A percentile compares a stretch with the other conserved stretches of the same genome.
Conservation (phyloP, 2,888 invertebrate genomes). For the Matsumyia berberina region DNA sequence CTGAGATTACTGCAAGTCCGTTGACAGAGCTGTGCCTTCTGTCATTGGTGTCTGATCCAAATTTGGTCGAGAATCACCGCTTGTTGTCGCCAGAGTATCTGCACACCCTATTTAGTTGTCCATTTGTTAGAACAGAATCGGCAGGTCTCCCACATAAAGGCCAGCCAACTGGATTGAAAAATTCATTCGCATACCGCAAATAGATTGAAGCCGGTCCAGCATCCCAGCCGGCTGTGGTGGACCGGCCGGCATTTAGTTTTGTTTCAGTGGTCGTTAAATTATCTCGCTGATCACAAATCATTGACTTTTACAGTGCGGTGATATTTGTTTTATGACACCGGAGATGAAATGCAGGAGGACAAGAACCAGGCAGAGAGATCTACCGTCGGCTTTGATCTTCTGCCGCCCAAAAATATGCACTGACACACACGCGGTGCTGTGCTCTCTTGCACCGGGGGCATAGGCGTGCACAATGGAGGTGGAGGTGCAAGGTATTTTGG, state of each 20-base stretch:
- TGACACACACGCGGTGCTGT: conserved; percentile 11
- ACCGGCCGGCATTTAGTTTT: conserved; percentile 30
- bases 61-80: conserved; percentile 47
- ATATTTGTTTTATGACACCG: conserved; percentile 79
- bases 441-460: neutral
- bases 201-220: conserved; percentile 43
- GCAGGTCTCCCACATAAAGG: conserved; percentile 67
- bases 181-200: conserved; percentile 60
- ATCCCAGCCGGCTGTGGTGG: neutral
- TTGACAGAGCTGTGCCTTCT: conserved; percentile 29
- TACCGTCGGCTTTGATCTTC: conserved; percentile 69
- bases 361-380: conserved; percentile 61
- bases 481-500: conserved; percentile 42
- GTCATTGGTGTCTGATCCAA: conserved; percentile 36
- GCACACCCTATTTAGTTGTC: conserved; percentile 59
- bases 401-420: conserved; percentile 62
- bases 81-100: conserved; percentile 29
- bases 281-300: conserved; percentile 78
- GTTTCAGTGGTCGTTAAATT: conserved; percentile 77
- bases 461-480: conserved; percentile 38
- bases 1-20: conserved; percentile 29
- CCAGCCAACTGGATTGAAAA: conserved; percentile 34
- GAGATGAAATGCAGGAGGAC: conserved; percentile 75
- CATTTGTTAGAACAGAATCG: conserved; percentile 62
- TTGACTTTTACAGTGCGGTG: conserved; percentile 77